Evolutionary conservation across 2,113 vertebrate species (phyloP).

Genomic region (Lates calcarifer): DNA sequence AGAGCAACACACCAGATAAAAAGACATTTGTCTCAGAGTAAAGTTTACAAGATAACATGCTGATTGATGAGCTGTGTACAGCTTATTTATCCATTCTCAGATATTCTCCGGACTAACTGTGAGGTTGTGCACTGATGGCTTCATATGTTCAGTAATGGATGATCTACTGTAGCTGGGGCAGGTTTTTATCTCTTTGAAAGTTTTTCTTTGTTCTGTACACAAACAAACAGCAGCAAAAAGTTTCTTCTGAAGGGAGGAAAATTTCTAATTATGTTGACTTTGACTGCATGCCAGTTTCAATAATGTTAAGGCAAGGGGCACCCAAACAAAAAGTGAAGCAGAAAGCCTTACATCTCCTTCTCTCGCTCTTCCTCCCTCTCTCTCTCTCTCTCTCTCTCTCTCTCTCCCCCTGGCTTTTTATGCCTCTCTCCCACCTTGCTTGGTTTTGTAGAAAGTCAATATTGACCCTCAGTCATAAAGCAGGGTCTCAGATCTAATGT

Average conservation of each 20-base stretch:
- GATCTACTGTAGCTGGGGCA: background rate
- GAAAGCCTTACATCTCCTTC: constrained; percentile 37
- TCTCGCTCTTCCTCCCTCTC: constrained; percentile 15
- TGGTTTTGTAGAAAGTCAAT: constrained; percentile 77
- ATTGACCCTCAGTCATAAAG: constrained; percentile 73
- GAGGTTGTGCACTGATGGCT: background rate
- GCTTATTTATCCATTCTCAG: background rate
- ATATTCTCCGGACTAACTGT: background rate
- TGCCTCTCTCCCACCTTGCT: constrained; percentile 47
- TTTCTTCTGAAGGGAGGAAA: constrained; percentile 53
- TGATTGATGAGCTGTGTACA: constrained; percentile 18
- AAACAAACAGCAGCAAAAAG: constrained; percentile 46
- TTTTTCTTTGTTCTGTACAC: constrained; percentile 30
- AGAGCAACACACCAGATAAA: constrained; percentile 1
- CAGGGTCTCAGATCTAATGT: constrained; percentile 70
- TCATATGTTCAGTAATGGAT: constrained; percentile 30
- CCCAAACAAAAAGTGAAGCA: constrained; percentile 62
- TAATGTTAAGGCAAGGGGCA: constrained; percentile 59
- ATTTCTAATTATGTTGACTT: constrained; percentile 70
- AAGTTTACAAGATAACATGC: constrained; percentile 7
- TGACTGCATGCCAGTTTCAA: constrained; percentile 66
- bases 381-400: constrained; percentile 2
- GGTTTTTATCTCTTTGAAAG: background rate
- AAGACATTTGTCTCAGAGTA: background rate
- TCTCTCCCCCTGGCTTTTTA: background rate